A percentile compares a stretch with the other conserved stretches of the same genome.
Evolutionary conservation across 2,888 invertebrate species (phyloP).

Genomic region (Drosophila pseudotakahashii): DNA sequence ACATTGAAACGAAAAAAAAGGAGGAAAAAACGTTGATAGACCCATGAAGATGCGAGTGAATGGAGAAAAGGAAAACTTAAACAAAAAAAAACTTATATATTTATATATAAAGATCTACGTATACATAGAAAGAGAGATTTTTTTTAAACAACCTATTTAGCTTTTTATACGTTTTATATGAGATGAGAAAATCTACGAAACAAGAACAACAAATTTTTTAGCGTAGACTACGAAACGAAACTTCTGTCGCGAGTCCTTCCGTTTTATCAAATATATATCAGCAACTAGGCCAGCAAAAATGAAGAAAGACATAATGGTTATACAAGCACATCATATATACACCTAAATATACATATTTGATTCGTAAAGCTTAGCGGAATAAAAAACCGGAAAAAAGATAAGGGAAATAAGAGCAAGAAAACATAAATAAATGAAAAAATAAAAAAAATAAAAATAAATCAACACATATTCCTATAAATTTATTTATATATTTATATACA

Average conservation of each 20-base stretch:
- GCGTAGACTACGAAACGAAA: constrained; percentile 42
- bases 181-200: constrained; percentile 36
- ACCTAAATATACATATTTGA: constrained; percentile 64
- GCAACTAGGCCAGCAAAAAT: constrained; percentile 40
- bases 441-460: constrained; percentile 55
- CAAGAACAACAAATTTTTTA: constrained; percentile 51
- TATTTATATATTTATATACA: constrained; percentile 75
- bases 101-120: constrained; percentile 40
- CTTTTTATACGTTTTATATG: constrained; percentile 75
- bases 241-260: constrained; percentile 72
- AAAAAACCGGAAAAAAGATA: constrained; percentile 34
- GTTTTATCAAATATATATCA: constrained; percentile 64
- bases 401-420: constrained; percentile 34
- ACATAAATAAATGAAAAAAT: constrained; percentile 15
- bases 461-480: constrained; percentile 78
- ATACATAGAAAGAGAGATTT: constrained; percentile 54
- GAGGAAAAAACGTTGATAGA: neutral
- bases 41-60: neutral
- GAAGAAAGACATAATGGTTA: constrained; percentile 29
- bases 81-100: constrained; percentile 27
- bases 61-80: neutral
- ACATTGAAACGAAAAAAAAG: neutral
- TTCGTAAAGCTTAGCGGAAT: constrained; percentile 60
- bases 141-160: constrained; percentile 64
- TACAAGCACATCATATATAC: constrained; percentile 43